Evolutionary conservation across 2,797 vertebrate genomes (phyloP).

Genomic region (Pipistrellus nathusii): DNA sequence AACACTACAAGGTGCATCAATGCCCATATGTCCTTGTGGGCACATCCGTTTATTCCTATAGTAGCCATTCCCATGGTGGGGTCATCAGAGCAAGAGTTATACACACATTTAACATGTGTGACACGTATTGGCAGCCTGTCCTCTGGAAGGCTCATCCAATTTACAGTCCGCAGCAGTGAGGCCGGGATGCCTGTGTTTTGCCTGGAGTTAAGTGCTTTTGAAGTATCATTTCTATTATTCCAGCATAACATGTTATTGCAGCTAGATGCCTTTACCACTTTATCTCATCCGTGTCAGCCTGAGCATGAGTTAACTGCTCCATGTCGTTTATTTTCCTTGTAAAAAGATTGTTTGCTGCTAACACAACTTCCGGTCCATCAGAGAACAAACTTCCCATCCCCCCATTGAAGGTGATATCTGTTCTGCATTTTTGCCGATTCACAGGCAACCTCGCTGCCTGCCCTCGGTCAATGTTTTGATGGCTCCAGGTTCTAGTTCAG

Average conservation of each 20-base stretch:
- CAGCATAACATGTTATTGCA: not conserved
- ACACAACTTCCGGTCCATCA: not conserved
- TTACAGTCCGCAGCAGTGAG: not conserved
- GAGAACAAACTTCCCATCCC: not conserved
- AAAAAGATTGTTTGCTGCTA: not conserved
- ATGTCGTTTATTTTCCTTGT: not conserved
- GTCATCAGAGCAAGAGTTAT: not conserved
- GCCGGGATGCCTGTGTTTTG: not conserved
- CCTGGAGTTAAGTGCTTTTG: not conserved
- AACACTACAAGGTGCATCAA: not conserved
- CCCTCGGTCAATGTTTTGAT: not conserved
- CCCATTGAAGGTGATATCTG: not conserved
- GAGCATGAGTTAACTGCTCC: not conserved
- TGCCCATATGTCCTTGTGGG: not conserved
- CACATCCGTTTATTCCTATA: not conserved
- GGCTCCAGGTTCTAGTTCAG: not conserved
- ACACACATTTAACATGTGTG: not conserved
- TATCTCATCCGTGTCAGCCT: not conserved
- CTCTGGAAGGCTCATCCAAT: not conserved
- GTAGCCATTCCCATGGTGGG: not conserved
- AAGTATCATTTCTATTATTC: not conserved
- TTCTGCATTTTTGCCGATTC: not conserved
- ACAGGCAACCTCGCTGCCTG: not conserved
- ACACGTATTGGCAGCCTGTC: not conserved
- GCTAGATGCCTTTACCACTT: not conserved